Conservation (phyloP, 2,113 vertebrate genomes). For the Sander lucioperca region DNA sequence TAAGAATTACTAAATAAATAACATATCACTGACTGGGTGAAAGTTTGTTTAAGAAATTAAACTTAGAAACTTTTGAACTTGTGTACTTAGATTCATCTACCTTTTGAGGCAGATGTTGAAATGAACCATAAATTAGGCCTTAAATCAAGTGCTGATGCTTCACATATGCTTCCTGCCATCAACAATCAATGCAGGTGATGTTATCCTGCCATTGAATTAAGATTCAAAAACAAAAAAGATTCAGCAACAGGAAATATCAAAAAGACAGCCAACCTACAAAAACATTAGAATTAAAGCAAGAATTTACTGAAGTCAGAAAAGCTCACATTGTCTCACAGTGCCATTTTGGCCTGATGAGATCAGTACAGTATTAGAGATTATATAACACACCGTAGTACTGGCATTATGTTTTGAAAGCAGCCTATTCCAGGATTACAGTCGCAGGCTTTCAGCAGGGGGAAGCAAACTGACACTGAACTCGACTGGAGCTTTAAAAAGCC, state of each 20-base stretch:
- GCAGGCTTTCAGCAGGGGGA: slow-evolving; percentile 5
- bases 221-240: neutral
- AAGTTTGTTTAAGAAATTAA: neutral
- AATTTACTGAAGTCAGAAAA: neutral
- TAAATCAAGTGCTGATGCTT: neutral
- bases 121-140: neutral
- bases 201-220: neutral
- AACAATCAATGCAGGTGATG: neutral
- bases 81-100: neutral
- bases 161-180: neutral
- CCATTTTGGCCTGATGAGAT: neutral
- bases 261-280: neutral
- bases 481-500: slow-evolving; percentile 1
- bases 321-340: neutral
- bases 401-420: neutral
- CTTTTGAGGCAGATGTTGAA: neutral
- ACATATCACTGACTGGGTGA: neutral
- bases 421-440: neutral
- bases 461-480: neutral
- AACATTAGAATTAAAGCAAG: neutral
- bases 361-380: neutral
- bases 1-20: too few species aligned
- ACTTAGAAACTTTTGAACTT: neutral
- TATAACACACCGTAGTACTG: too few species aligned
- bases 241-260: neutral